Evolutionary conservation across 2,888 invertebrate species (phyloP).

Genomic region (Coremacera marginata): DNA sequence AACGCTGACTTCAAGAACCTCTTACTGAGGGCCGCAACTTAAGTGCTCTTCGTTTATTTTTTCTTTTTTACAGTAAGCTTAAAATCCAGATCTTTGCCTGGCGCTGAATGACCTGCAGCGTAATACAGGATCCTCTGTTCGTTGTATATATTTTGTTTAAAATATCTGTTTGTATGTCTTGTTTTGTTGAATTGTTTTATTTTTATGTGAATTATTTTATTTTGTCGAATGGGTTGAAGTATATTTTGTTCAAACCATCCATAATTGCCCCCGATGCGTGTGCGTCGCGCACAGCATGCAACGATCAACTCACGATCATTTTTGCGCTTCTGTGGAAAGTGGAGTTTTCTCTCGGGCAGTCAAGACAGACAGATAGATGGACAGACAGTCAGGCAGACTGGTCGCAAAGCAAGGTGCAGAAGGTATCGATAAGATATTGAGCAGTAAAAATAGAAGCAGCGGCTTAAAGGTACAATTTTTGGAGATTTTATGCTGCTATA

Average conservation of each 20-base stretch:
- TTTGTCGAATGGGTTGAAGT: neutral
- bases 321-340: constrained; percentile 31
- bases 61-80: neutral
- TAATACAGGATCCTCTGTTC: constrained; percentile 32
- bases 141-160: neutral
- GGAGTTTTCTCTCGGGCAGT: neutral
- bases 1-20: constrained; percentile 1
- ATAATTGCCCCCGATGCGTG: constrained; percentile 37
- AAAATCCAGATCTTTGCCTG: neutral
- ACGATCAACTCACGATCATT: constrained; percentile 29
- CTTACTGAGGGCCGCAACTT: neutral
- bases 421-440: constrained; percentile 14
- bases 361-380: neutral
- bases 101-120: constrained; percentile 24
- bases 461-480: neutral
- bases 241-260: constrained; percentile 25
- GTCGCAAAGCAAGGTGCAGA: constrained; percentile 20
- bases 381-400: neutral
- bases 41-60: neutral
- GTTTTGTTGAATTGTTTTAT: neutral
- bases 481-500: constrained; percentile 11
- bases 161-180: constrained; percentile 6
- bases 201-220: neutral
- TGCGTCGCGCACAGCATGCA: constrained; percentile 36
- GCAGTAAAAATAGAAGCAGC: neutral